A percentile compares a stretch with the other conserved stretches of the same genome.
These are phyloP conservation scores for Automeris io DNA, from an alignment of 2,888 invertebrate species.

Conservation along the genomic window DNA sequence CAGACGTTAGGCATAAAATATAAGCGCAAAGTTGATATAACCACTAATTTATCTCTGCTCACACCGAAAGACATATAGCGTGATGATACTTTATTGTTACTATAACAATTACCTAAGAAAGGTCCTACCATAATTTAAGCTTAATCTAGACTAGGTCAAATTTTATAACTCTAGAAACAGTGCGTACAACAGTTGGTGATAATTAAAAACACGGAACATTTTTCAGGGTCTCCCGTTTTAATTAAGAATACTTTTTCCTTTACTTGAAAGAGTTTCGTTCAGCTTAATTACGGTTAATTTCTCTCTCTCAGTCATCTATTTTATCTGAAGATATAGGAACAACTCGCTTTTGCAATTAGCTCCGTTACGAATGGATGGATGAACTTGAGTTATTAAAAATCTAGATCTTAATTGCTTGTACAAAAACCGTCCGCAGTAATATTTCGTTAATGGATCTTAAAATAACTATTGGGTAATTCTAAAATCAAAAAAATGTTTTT, in stretches of 20 bases:
- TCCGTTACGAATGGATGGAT: constrained; percentile 29
- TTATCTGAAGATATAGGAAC: constrained; percentile 36
- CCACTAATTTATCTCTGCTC: too few species aligned
- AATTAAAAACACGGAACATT: constrained; percentile 57
- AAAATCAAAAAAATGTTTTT: too few species aligned
- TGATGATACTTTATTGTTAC: too few species aligned
- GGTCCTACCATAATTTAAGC: constrained; percentile 10
- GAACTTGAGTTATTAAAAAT: background rate
- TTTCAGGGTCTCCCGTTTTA: constrained; percentile 49
- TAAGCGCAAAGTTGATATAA: too few species aligned
- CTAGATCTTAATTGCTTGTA: too few species aligned
- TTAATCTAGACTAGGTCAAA: constrained; percentile 13
- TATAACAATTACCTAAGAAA: too few species aligned
- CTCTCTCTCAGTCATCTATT: constrained; percentile 45
- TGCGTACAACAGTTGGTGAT: constrained; percentile 4
- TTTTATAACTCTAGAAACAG: constrained; percentile 5
- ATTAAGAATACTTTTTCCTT: constrained; percentile 57
- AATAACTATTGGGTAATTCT: too few species aligned
- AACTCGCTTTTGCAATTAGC: constrained; percentile 41
- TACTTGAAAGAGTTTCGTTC: constrained; percentile 50
- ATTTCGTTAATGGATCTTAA: too few species aligned
- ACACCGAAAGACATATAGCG: too few species aligned
- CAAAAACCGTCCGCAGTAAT: too few species aligned
- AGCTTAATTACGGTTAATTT: constrained; percentile 59
- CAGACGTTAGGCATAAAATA: too few species aligned